Conservation (phyloP, 2,888 invertebrate species). For the Sipunculus nudus region DNA sequence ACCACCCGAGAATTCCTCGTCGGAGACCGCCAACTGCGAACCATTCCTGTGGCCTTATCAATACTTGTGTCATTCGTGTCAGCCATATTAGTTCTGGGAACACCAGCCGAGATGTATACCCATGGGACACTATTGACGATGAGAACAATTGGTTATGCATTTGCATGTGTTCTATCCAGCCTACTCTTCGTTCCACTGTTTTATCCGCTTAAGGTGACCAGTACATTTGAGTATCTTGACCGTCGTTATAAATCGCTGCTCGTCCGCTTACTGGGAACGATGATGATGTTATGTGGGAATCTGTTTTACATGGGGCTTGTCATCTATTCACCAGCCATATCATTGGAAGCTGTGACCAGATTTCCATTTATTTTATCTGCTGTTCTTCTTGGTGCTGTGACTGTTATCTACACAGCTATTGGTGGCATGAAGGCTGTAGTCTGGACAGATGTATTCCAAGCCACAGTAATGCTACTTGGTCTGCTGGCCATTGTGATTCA, state of each 20-base stretch:
- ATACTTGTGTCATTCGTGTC: conserved; percentile 42
- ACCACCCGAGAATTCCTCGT: conserved; percentile 37
- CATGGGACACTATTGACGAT: conserved; percentile 37
- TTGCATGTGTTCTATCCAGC: conserved; percentile 35
- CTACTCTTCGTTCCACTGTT: conserved; percentile 40
- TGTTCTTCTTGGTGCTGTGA: conserved; percentile 82
- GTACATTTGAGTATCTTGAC: conserved; percentile 51
- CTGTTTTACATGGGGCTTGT: conserved; percentile 57
- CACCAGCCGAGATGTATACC: conserved; percentile 43
- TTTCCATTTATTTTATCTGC: conserved; percentile 81
- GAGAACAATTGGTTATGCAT: conserved; percentile 37
- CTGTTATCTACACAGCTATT: conserved; percentile 90
- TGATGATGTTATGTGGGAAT: conserved; percentile 48
- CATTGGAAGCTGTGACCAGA: conserved; percentile 76
- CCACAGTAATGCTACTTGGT: conserved; percentile 60
- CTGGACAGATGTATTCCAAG: conserved; percentile 66
- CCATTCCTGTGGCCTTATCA: conserved; percentile 39
- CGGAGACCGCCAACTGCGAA: conserved; percentile 31
- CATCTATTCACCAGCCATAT: conserved; percentile 56
- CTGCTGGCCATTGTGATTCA: conserved; percentile 58
- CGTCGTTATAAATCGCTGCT: conserved; percentile 44
- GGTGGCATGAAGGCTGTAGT: conserved; percentile 67
- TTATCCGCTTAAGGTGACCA: conserved; percentile 36
- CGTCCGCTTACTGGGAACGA: conserved; percentile 49
- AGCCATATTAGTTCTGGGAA: conserved; percentile 39